Percentiles rank a stretch among this genome's conserved stretches.
phyloP scores from a whole-genome alignment of 2,888 invertebrate genomes.

The Hemaris fuciformis region DNA sequence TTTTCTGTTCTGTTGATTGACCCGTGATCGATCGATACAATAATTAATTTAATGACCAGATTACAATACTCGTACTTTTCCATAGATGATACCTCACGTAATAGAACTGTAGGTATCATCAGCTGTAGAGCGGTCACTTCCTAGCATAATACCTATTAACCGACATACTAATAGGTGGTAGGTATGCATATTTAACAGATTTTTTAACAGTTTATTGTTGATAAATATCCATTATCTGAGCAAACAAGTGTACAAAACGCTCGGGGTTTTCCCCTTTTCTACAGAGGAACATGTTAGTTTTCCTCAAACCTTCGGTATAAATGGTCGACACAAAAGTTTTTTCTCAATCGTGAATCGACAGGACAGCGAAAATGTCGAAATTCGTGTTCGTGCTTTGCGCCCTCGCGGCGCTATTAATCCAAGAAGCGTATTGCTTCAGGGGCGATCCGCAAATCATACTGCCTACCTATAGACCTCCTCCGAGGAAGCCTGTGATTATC shows the following conservation, averaged over 20 bases:
- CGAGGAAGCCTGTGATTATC: slow-evolving; percentile 6
- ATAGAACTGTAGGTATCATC: no score
- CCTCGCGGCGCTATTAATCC: slow-evolving; percentile 14
- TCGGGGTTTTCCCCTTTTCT: background rate
- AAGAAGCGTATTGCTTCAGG: slow-evolving; percentile 7
- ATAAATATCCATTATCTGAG: background rate
- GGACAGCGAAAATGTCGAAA: slow-evolving; percentile 13
- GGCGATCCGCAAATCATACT: slow-evolving; percentile 14
- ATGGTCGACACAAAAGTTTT: background rate
- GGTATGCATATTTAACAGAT: no score
- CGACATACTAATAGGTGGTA: no score
- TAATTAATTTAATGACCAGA: no score
- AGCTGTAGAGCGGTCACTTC: no score
- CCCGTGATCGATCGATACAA: no score
- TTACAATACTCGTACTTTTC: no score
- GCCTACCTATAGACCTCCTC: slow-evolving; percentile 21
- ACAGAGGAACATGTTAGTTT: background rate
- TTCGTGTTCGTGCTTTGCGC: slow-evolving; percentile 13
- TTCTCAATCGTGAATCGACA: background rate
- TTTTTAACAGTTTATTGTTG: background rate
- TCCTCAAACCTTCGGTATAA: background rate
- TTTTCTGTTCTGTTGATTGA: no score
- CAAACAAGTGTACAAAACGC: background rate
- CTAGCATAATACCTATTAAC: no score
- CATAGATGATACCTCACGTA: no score